These are phyloP conservation scores for Chloromyia formosa DNA, from an alignment of 2,888 invertebrate genomes.

Conservation along the genomic window DNA sequence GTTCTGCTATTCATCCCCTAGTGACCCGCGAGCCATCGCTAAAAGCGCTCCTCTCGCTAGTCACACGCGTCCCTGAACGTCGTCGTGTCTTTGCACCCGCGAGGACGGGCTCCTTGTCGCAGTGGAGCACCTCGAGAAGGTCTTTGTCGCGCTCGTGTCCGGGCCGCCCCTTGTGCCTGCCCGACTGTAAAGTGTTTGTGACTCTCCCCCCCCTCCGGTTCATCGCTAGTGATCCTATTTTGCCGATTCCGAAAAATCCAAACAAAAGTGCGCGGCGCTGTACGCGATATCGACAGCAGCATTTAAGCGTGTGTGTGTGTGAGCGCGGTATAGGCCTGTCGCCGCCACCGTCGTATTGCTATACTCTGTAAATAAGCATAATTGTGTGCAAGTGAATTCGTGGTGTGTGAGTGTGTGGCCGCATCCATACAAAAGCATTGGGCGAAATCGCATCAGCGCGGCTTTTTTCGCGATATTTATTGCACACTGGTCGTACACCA, in stretches of 20 bases:
- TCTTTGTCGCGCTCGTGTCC: slow-evolving; percentile 32
- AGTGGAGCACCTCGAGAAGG: slow-evolving; percentile 23
- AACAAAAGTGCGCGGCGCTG: not conserved
- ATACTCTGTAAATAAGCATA: not conserved
- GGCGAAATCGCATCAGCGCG: not conserved
- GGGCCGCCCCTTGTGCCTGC: not conserved
- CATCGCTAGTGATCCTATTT: no score
- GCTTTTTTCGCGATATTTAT: not conserved
- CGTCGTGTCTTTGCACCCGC: not conserved
- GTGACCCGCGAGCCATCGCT: slow-evolving; percentile 8
- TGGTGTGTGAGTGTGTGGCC: not conserved
- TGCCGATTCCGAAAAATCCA: not conserved
- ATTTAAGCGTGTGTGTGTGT: not conserved
- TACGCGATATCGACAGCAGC: not conserved
- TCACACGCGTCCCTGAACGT: not conserved
- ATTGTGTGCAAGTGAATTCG: not conserved
- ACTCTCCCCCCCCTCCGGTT: not conserved
- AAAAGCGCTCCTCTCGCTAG: not conserved
- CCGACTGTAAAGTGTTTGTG: slow-evolving; percentile 7
- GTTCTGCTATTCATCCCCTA: not conserved
- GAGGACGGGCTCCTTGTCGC: slow-evolving; percentile 31
- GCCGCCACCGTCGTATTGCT: no score
- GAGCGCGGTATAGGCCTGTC: no score
- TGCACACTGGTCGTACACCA: not conserved
- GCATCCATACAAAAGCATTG: slow-evolving; percentile 16